Base-by-base conservation (phyloP, 2,113 vertebrate species). In the Hiodon tergisus region DNA sequence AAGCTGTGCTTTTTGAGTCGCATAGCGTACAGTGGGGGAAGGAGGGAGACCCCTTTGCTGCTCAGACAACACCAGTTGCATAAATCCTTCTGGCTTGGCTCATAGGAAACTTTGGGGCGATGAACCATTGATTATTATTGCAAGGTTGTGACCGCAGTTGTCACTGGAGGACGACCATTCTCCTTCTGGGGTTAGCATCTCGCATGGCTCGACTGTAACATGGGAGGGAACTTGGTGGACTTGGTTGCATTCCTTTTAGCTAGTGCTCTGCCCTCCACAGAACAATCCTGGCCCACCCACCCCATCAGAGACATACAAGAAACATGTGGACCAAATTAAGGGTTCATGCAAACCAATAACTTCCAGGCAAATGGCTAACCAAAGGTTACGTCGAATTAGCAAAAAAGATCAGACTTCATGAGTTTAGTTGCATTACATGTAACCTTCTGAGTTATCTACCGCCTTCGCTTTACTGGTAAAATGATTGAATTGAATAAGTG, bases 171-270 rank as follows among this genome's bases (percentile, higher is more conserved):
- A 31, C 31, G 31, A 31, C 31, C 54, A 1, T 57, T 2, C 62
- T 17, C 17, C 17, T 7, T 31, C 16, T 17, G 61, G 16, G 31
- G 31, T 31, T 31, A 31, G 31, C 31, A 31, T 31, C 31, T 31
- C 31, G 31, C 31, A 31, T 31, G 10, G 59, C 46, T 6, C 57
- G 9, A 31, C 61, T 63, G 16, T 16, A 17, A 16, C 61, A 16
- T n/a, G 61, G 17, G 7, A 63, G 16, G 11, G 17, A 63, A 16
- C 17, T 3, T 6, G 61, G 46, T 17, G 61, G 71, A 17, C 58
- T 51, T 50, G 52, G 9, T 16, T 58, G 54, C 74, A 76, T 76
- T 76, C 60, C 67, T 70, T 76, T 76, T 50, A 71, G 68, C 68
- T 65, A 54, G 58, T 6, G 58, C 74, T 62, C 5, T 5, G 6